phyloP scores from a whole-genome alignment of 2,797 vertebrate species.

The Sebastolobus alascanus region DNA sequence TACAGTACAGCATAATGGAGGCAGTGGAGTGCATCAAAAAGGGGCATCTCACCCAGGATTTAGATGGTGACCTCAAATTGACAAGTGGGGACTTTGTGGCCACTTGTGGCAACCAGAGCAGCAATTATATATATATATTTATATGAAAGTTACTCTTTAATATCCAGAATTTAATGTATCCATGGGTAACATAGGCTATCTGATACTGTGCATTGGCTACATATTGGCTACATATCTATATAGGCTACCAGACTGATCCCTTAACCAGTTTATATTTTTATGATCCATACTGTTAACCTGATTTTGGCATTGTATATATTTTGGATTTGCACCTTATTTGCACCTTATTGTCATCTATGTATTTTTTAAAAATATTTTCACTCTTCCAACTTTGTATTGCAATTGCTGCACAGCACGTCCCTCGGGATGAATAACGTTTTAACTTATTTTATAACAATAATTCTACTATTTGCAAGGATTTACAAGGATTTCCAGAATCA shows the following conservation, averaged over 20 bases:
- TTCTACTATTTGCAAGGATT: neutral
- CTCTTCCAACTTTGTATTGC: neutral
- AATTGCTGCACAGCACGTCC: neutral
- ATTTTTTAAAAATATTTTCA: no score
- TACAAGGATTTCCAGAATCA: neutral
- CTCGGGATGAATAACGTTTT: no score
- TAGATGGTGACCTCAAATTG: no score
- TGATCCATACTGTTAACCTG: no score
- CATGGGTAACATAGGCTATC: no score
- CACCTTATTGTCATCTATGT: neutral
- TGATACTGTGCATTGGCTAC: neutral
- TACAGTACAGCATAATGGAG: neutral
- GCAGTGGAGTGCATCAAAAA: neutral
- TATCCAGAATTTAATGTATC: neutral
- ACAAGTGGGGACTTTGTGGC: neutral
- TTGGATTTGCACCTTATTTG: neutral
- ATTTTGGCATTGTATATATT: neutral
- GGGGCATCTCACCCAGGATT: neutral
- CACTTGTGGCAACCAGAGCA: neutral
- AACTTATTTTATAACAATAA: neutral
- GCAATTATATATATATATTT: neutral
- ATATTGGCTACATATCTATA: no score
- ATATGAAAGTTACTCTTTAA: neutral
- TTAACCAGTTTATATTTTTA: neutral
- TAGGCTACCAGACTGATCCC: neutral